phyloP scores from a whole-genome alignment of 1,140 invertebrate genomes.

The Caerostris extrusa region DNA sequence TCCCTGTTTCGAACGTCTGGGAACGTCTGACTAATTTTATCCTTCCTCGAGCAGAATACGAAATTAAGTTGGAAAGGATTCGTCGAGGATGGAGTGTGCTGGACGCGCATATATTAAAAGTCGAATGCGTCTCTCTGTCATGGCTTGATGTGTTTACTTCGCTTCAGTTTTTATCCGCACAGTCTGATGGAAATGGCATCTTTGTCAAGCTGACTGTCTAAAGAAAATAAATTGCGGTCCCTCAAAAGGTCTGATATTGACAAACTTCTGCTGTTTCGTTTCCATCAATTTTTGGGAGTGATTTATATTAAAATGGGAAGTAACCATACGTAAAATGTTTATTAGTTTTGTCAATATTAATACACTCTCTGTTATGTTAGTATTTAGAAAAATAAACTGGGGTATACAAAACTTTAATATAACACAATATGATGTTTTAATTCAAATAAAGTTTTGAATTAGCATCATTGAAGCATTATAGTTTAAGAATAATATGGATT shows the following conservation, averaged over 20 bases:
- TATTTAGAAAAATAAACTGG: no score
- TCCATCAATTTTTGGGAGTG: no score
- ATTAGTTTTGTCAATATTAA: no score
- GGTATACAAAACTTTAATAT: no score
- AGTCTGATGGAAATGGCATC: background rate
- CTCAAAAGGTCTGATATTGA: background rate
- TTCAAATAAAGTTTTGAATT: no score
- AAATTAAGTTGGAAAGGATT: constrained; percentile 64
- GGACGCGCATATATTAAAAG: constrained; percentile 68
- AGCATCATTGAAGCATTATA: no score
- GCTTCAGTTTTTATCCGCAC: background rate
- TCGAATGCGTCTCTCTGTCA: constrained; percentile 43
- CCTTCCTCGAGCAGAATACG: constrained; percentile 53
- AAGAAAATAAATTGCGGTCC: background rate
- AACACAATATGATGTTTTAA: no score
- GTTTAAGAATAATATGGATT: no score
- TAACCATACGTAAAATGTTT: no score
- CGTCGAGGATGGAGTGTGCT: constrained; percentile 12
- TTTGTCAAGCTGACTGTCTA: background rate
- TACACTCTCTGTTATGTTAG: no score
- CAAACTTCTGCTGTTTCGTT: background rate
- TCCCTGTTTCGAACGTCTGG: constrained; percentile 61
- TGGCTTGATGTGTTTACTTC: constrained; percentile 57
- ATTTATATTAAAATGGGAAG: no score
- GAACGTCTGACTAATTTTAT: constrained; percentile 69